Evolutionary conservation across 1,140 invertebrate species (phyloP), one percentile per base, ranked within the genome.

Genomic region (Procambarus virginalis): DNA sequence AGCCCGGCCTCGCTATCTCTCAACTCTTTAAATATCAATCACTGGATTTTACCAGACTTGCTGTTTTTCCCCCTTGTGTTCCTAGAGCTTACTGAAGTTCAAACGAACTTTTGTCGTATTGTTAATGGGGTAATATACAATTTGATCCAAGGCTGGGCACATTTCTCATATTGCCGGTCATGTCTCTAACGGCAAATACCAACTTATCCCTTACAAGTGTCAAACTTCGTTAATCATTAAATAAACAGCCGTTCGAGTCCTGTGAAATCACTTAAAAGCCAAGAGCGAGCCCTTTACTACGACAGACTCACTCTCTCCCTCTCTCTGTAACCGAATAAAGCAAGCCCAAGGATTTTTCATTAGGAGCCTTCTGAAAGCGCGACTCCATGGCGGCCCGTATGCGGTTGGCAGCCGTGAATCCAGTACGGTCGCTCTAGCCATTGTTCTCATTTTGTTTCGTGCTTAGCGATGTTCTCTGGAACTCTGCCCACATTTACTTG

Each of bases 341-440:
- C 73, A 76, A 51, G 49, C 22, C 22, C 45, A 76, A 51, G 73
- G 73, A 85, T 85, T 85, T 76, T 85, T 85, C 84, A 77, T 85
- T 78, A 78, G 70, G 84, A 70, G 73, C 60, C 70, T 48, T 60
- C 84, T 55, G 84, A 85, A 85, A 85, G 84, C 73, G 73, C 12
- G 84, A 60, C 84, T 85, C 84, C 84, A 85, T 85, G 34, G 34
- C 34, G 34, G 34, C 34, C 34, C 34, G 34, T 34, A 34, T 34
- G 84, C 70, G 75, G 84, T 85, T 85, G 84, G 84, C 84, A 85
- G 84, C 84, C 73, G 73, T 85, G 84, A 34, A 85, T 84, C 84
- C 84, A 77, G 84, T 77, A 85, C 84, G n/a, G 49, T 85, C 73
- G 46, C 84, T 78, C 55, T 78, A 55, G 84, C 51, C 84, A 78